Conservation (phyloP, 2,797 vertebrate genomes). For the Scarus forsteni region DNA sequence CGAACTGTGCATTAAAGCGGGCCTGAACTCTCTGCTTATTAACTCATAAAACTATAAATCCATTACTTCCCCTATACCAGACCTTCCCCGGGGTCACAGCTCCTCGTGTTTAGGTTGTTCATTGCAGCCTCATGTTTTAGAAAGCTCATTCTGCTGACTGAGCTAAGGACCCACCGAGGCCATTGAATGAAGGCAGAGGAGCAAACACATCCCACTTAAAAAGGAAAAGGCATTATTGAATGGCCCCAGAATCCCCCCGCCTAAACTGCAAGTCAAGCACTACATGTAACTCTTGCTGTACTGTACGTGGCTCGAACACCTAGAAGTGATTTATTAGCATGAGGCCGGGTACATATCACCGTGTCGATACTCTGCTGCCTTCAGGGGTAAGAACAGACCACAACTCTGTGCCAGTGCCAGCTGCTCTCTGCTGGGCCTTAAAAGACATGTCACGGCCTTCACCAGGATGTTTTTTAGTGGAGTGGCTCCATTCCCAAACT, state of each 20-base stretch:
- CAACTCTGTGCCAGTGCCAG: conserved; percentile 20
- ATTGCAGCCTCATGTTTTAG: conserved; percentile 13
- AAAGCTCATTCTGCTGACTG: conserved; percentile 61
- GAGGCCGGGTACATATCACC: conserved; percentile 11
- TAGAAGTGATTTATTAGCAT: conserved; percentile 8
- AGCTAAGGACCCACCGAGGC: conserved; percentile 34
- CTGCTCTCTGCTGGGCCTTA: conserved; percentile 15
- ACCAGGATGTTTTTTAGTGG: conserved; percentile 8
- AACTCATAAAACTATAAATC: background rate
- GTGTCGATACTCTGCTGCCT: conserved; percentile 2
- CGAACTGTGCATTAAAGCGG: background rate
- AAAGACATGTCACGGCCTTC: conserved; percentile 20
- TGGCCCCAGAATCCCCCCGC: background rate
- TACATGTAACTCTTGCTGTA: background rate
- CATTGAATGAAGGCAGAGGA: conserved; percentile 33
- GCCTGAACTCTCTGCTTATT: background rate
- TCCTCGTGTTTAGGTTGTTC: conserved; percentile 1
- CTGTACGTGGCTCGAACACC: background rate
- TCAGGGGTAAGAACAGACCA: conserved; percentile 7
- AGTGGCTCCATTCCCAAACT: conserved; percentile 3
- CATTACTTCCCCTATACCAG: background rate
- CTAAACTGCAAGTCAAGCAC: conserved; percentile 20
- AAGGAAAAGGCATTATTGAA: conserved; percentile 17
- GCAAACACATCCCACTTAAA: conserved; percentile 22
- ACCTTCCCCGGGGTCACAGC: background rate